Base-by-base conservation (phyloP, 2,797 vertebrate genomes). In the Lerista edwardsae region DNA sequence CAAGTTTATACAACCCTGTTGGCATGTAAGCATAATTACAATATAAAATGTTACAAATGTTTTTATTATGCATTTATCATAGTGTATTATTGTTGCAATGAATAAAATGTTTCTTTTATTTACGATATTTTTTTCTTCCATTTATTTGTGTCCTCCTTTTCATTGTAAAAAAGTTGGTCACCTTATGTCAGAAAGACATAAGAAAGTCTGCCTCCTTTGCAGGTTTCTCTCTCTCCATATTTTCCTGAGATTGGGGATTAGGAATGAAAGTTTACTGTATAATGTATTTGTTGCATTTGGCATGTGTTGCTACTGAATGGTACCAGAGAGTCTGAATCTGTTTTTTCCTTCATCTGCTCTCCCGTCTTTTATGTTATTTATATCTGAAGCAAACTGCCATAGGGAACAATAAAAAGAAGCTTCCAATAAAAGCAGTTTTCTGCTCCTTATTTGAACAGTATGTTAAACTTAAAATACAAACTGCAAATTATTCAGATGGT, bases 211-310 rank as follows among this genome's bases (percentile, higher is more conserved):
- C 12, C 69, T 47, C 39, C 36, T 55, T 55, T 17, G 3, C 51
- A 1, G 51, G 2, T 4, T 72, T 86, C 84, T 84, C 80, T 76
- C 85, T 74, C 86, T 88, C 44, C 44, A 62, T 89, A 14, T 81
- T 90, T 87, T 88, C 64, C 85, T 91, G 69, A 82, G 82, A 86
- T 91, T 91, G 65, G 65, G 87, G 80, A 73, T 84, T 87, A 84
- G 74, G 69, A 0, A 0, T 4, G 83, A 88, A 90, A 87, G 59
- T 79, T 80, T 87, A 34, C 71, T 86, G 47, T 92, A 92, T 90
- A 91, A 90, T 69, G 62, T 88, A 78, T 55, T 90, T 94, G 89
- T 94, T 95, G 79, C 88, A 47, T 86, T 93, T 94, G 90, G 87
- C 91, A 87, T 88, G 75, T 84, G 23, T 75, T 75, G 39, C 79